phyloP scores from a whole-genome alignment of 1,140 invertebrate species.

The Drusus annulatus region DNA sequence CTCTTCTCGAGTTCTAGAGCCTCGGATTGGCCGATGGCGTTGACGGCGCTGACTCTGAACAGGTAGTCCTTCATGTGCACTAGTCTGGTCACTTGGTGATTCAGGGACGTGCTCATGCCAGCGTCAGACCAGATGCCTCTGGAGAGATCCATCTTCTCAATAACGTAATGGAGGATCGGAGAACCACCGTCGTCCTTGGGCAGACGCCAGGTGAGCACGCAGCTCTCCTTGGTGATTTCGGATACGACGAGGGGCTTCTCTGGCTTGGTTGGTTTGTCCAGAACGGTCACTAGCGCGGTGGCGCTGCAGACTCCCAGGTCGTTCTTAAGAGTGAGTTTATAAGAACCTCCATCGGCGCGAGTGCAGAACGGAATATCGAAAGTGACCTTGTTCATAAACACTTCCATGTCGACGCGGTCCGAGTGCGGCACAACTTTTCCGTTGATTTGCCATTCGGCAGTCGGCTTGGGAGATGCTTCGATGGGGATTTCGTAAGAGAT shows the following conservation, averaged over 20 bases:
- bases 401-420: slow-evolving; percentile 80
- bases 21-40: slow-evolving; percentile 95
- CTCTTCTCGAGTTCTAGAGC: slow-evolving; percentile 87
- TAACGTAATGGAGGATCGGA: slow-evolving; percentile 95
- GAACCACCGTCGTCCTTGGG: slow-evolving; percentile 93
- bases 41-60: slow-evolving; percentile 94
- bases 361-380: slow-evolving; percentile 91
- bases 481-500: slow-evolving; percentile 92
- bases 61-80: slow-evolving; percentile 95
- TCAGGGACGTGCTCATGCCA: slow-evolving; percentile 87
- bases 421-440: slow-evolving; percentile 80
- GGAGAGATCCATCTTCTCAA: slow-evolving; percentile 97
- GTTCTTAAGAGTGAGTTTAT: slow-evolving; percentile 89
- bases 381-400: slow-evolving; percentile 82
- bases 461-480: slow-evolving; percentile 85
- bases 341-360: slow-evolving; percentile 86
- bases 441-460: slow-evolving; percentile 92
- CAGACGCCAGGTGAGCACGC: slow-evolving; percentile 86
- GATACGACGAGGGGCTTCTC: slow-evolving; percentile 88
- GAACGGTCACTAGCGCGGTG: slow-evolving; percentile 88
- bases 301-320: slow-evolving; percentile 86
- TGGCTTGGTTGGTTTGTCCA: slow-evolving; percentile 91
- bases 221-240: slow-evolving; percentile 92
- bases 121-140: slow-evolving; percentile 96
- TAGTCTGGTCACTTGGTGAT: slow-evolving; percentile 87